Percentiles rank a stretch among this genome's conserved stretches.
These are phyloP conservation scores for Acanthurus lineatus DNA, from an alignment of 2,797 vertebrate species.

Conservation along the genomic window DNA sequence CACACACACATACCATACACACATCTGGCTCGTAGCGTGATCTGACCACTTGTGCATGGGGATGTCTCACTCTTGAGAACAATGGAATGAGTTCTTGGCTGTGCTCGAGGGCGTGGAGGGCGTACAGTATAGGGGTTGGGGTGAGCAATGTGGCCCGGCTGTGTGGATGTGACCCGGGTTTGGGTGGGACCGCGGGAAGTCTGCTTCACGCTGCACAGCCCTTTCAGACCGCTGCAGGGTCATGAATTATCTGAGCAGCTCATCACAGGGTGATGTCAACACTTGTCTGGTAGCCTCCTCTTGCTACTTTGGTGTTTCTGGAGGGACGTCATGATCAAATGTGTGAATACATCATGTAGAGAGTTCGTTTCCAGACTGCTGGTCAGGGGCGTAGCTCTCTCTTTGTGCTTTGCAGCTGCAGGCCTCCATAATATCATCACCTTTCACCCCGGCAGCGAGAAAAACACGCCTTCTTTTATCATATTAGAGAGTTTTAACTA, in stretches of 20 bases:
- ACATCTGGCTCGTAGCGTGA: slow-evolving; percentile 48
- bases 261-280: slow-evolving; percentile 57
- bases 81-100: slow-evolving; percentile 76
- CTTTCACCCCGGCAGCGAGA: background rate
- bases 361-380: slow-evolving; percentile 24
- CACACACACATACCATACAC: slow-evolving; percentile 20
- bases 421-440: background rate
- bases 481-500: background rate
- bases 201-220: slow-evolving; percentile 36
- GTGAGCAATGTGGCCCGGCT: slow-evolving; percentile 65
- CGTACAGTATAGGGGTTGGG: slow-evolving; percentile 49
- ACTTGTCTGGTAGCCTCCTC: background rate
- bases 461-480: background rate
- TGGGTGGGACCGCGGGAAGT: slow-evolving; percentile 77
- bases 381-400: slow-evolving; percentile 8
- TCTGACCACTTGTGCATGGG: slow-evolving; percentile 43
- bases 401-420: slow-evolving; percentile 8
- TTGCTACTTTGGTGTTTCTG: slow-evolving; percentile 28
- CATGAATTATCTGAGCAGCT: slow-evolving; percentile 52
- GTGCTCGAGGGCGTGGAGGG: slow-evolving; percentile 63
- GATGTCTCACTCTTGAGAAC: slow-evolving; percentile 76
- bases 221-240: slow-evolving; percentile 36
- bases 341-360: slow-evolving; percentile 26
- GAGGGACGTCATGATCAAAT: slow-evolving; percentile 26
- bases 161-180: slow-evolving; percentile 69